Percentiles rank a stretch among this genome's conserved stretches.
Conservation (phyloP, 2,888 invertebrate genomes). For the Ophion costatus region DNA sequence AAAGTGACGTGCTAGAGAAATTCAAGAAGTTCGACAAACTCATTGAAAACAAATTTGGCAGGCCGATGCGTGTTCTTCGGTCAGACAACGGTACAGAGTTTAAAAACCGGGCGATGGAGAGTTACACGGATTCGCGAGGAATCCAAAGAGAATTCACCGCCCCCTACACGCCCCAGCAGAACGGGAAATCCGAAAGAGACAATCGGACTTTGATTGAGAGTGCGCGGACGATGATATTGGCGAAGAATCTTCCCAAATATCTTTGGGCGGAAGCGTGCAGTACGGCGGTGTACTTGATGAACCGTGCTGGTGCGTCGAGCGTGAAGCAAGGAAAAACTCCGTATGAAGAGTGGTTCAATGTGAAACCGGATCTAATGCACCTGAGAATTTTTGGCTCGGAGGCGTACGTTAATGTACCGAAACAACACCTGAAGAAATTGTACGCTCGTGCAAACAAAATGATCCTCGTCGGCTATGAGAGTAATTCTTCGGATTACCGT, state of each 20-base stretch:
- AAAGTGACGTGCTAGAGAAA: too few species aligned
- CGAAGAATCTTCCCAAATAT: too few species aligned
- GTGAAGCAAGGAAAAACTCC: background rate
- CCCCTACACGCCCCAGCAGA: too few species aligned
- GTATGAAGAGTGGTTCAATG: too few species aligned
- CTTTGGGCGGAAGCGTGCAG: too few species aligned
- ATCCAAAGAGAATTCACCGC: slow-evolving; percentile 23
- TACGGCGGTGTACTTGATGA: too few species aligned
- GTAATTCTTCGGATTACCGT: slow-evolving; percentile 50
- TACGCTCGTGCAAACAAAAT: slow-evolving; percentile 49
- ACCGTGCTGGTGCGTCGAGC: slow-evolving; percentile 23
- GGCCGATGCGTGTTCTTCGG: too few species aligned
- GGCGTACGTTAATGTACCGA: slow-evolving; percentile 50
- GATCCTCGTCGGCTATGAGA: slow-evolving; percentile 60
- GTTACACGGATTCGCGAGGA: too few species aligned
- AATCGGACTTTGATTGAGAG: slow-evolving; percentile 47
- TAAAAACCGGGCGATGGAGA: too few species aligned
- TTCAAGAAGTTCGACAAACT: too few species aligned
- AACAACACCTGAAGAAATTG: slow-evolving; percentile 48
- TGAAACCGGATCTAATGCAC: slow-evolving; percentile 1
- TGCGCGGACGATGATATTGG: slow-evolving; percentile 30
- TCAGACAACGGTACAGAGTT: too few species aligned
- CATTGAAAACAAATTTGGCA: too few species aligned
- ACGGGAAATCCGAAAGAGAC: slow-evolving; percentile 34
- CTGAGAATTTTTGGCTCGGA: slow-evolving; percentile 55